Base-by-base conservation (phyloP, 2,113 vertebrate genomes). In the Lepus europaeus region DNA sequence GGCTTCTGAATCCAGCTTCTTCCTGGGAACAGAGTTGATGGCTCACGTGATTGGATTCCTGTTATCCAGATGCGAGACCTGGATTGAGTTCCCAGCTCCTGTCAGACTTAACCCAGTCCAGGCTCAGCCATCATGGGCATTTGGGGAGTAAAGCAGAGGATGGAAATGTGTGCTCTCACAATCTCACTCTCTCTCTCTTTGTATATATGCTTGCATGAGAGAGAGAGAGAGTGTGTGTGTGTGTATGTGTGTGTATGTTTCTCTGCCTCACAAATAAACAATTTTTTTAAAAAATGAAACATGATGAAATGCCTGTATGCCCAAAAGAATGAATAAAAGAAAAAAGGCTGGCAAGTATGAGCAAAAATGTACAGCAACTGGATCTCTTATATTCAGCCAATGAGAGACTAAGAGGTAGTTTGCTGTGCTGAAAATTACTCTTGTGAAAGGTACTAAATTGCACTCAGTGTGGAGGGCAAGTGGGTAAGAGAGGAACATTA, bases 221-320 rank as follows among this genome's bases (percentile, higher is more conserved):
- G 39, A 45, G 39, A 45, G 39, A 45, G 39, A 39, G 39, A 39
- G 39, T 39, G 39, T 39, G 39, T 39, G 39, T 39, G 39, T 39
- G 39, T 39, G 6, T 39, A 5, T 39, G 39, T 39, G 39, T 39
- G 39, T 39, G 39, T 6, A 6, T 45, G 45, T 8, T 45, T 45
- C 45, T 45, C 45, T 45, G 45, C 45, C 45, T 45, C 45, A 45
- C 45, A 45, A 45, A 45, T 45, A 45, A 45, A 7, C 45, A 45
- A 45, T 45, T 45, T 45, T 45, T 45, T 45, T 45, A 45, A 86
- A 29, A 95, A 82, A 87, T 87, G 89, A 95, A 95, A 90, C 49
- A 73, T 19, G 53, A 69, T 27, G 64, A 95, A 91, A 93, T 77
- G 25, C 5, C 12, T 69, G 33, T 72, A 81, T 66, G 39, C 14